Conservation (phyloP, 2,888 invertebrate species). For the Dione vanillae region DNA sequence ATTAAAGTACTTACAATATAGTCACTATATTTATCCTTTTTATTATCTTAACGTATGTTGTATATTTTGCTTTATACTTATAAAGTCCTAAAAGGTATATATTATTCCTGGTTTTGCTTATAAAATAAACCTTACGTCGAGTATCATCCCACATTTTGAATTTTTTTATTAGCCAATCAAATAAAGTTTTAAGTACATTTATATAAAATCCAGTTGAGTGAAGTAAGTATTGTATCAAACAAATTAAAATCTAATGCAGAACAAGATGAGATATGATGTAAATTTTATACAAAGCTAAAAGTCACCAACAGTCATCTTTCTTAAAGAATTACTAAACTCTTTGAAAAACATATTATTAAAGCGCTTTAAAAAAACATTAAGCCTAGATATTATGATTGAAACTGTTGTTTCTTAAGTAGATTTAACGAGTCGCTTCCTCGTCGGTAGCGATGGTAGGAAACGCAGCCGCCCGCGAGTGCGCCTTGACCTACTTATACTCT, state of each 20-base stretch:
- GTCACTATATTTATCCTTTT: slow-evolving; percentile 2
- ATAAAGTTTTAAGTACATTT: too few relatives aligned
- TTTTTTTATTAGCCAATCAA: too few relatives aligned
- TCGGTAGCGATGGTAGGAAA: slow-evolving; percentile 66
- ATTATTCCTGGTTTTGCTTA: too few relatives aligned
- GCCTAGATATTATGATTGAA: slow-evolving; percentile 21
- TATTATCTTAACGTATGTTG: background rate
- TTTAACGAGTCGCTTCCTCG: slow-evolving; percentile 75
- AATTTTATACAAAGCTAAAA: slow-evolving; percentile 1
- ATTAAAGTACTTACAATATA: background rate
- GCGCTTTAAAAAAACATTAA: slow-evolving; percentile 16
- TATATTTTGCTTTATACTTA: background rate
- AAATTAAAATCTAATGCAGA: too few relatives aligned
- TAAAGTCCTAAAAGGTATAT: too few relatives aligned
- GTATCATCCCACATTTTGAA: too few relatives aligned
- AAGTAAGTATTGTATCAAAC: too few relatives aligned
- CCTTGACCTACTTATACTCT: slow-evolving; percentile 75
- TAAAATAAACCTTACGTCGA: too few relatives aligned
- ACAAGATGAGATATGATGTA: background rate
- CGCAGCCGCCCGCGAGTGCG: slow-evolving; percentile 64
- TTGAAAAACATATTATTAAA: too few relatives aligned
- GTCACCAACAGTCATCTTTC: background rate
- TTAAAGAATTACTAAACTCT: background rate
- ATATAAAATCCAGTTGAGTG: too few relatives aligned
- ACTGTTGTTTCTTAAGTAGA: slow-evolving; percentile 44